Percentiles rank a stretch among this genome's conserved stretches.
These are phyloP conservation scores for Phycodurus eques DNA, from an alignment of 2,113 vertebrate genomes.

Conservation along the genomic window DNA sequence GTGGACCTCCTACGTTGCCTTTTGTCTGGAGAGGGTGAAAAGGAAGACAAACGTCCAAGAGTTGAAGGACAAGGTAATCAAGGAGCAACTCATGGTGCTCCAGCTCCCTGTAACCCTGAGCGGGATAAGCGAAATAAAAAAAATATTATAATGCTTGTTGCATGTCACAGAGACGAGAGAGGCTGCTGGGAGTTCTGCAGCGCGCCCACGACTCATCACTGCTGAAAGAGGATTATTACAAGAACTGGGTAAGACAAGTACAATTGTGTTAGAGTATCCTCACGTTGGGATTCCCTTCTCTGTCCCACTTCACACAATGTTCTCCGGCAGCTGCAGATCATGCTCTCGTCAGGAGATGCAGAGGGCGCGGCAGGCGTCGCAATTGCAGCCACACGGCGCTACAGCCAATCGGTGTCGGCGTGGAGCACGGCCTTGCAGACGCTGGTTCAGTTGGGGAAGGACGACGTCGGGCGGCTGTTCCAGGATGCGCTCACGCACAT, in stretches of 20 bases:
- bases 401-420: conserved; percentile 70
- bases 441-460: conserved; percentile 72
- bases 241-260: conserved; percentile 83
- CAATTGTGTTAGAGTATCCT: neutral
- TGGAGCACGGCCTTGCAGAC: conserved; percentile 83
- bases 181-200: conserved; percentile 74
- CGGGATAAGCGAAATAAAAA: neutral
- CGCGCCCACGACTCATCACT: conserved; percentile 77
- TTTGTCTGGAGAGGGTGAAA: conserved; percentile 83
- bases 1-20: conserved; percentile 88
- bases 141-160: neutral
- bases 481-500: conserved; percentile 79
- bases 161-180: conserved; percentile 79
- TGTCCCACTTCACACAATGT: neutral
- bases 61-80: conserved; percentile 81
- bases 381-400: conserved; percentile 67
- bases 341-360: conserved; percentile 63
- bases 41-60: conserved; percentile 86
- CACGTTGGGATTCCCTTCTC: neutral
- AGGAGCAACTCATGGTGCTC: too few species aligned
- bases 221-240: conserved; percentile 81
- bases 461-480: conserved; percentile 67
- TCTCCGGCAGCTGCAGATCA: conserved; percentile 60
- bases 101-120: too few species aligned
- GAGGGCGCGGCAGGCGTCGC: conserved; percentile 75